Percentiles rank a stretch among this genome's conserved stretches.
phyloP scores from a whole-genome alignment of 2,113 vertebrate genomes.

The Rhodinocichla rosea region DNA sequence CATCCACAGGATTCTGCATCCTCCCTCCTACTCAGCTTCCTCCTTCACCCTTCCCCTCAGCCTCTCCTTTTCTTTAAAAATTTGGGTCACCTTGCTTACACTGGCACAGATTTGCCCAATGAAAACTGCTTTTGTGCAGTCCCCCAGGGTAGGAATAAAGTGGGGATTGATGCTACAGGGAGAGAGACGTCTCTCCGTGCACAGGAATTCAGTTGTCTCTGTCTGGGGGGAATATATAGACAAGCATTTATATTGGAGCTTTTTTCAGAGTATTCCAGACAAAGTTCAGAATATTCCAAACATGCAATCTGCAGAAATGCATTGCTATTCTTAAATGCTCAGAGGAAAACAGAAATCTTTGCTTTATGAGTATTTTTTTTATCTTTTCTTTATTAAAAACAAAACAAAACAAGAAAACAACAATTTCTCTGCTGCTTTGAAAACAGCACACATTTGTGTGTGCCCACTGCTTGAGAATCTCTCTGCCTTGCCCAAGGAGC shows the following conservation, averaged over 20 bases:
- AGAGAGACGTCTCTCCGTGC: not conserved
- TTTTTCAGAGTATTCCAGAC: not conserved
- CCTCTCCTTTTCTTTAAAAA: not conserved
- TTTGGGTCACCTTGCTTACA: conserved; percentile 30
- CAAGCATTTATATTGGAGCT: not conserved
- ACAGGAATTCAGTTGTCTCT: not conserved
- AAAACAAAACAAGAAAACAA: not conserved
- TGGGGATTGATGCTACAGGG: not conserved
- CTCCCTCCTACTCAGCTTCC: not conserved
- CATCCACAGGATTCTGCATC: not conserved
- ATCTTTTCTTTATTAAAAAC: not conserved
- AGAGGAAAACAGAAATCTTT: not conserved
- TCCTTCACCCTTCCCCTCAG: not conserved
- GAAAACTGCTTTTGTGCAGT: not conserved
- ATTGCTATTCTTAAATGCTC: not conserved
- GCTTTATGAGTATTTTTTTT: not conserved
- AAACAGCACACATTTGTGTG: not conserved
- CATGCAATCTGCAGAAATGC: not conserved
- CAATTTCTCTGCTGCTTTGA: not conserved
- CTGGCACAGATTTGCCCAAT: not conserved
- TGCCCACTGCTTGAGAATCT: not conserved
- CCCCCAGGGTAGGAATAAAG: not conserved
- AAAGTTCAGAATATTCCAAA: not conserved
- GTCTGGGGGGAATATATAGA: not conserved
- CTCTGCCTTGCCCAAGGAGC: conserved; percentile 8